Percentiles rank a stretch among this genome's conserved stretches.
phyloP scores from a whole-genome alignment of 2,888 invertebrate genomes.

The Eretmocerus hayati region DNA sequence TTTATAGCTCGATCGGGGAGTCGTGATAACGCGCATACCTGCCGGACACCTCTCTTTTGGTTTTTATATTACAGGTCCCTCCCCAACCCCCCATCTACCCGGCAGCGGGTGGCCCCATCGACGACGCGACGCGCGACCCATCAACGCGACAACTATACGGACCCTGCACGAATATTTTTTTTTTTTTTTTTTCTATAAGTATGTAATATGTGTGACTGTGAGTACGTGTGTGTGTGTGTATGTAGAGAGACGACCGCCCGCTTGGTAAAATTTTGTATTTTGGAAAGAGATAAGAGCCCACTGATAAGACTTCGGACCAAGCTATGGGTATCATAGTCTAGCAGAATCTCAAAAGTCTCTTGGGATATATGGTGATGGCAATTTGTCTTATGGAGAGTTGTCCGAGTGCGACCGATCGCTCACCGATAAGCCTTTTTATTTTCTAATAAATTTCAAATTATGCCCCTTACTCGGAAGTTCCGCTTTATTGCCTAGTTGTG shows the following conservation, averaged over 20 bases:
- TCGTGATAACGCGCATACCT: conserved; percentile 43
- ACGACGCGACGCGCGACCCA: conserved; percentile 1
- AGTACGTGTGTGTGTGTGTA: too few species aligned
- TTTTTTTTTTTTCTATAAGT: background rate
- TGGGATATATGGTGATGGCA: too few species aligned
- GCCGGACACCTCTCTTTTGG: conserved; percentile 45
- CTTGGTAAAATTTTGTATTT: conserved; percentile 20
- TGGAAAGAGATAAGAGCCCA: conserved; percentile 14
- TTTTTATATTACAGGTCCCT: too few species aligned
- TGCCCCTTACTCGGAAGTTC: background rate
- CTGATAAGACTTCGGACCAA: conserved; percentile 9
- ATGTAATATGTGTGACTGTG: too few species aligned
- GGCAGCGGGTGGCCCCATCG: conserved; percentile 33
- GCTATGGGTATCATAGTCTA: too few species aligned
- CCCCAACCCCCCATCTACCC: too few species aligned
- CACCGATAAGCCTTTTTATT: conserved; percentile 12
- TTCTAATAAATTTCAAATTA: conserved; percentile 12
- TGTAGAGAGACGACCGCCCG: background rate
- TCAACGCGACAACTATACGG: background rate
- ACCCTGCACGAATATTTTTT: background rate
- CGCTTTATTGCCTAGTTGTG: background rate
- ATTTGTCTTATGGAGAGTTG: too few species aligned
- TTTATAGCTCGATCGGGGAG: conserved; percentile 40
- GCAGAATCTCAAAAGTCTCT: too few species aligned
- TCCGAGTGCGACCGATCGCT: too few species aligned